Conservation (phyloP, 2,113 vertebrate genomes). For the Mus spicilegus region DNA sequence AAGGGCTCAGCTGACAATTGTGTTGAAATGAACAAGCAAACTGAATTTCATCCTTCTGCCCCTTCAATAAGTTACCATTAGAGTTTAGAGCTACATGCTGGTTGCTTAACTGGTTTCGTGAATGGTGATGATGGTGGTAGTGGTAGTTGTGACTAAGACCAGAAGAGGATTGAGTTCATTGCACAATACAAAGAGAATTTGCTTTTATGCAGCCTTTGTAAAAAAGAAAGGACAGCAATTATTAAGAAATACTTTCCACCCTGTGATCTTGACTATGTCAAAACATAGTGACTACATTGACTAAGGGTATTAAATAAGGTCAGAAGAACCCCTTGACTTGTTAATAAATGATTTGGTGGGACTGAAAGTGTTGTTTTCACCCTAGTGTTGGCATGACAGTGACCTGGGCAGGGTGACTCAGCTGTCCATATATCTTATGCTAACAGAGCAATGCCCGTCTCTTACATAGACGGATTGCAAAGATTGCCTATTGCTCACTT, state of each 20-base stretch:
- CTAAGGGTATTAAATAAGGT: constrained; percentile 37
- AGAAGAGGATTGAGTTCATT: constrained; percentile 72
- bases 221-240: constrained; percentile 55
- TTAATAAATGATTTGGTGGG: constrained; percentile 43
- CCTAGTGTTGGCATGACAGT: background rate
- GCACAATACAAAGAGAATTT: constrained; percentile 20
- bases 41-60: constrained; percentile 72
- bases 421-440: background rate
- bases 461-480: background rate
- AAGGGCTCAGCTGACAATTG: constrained; percentile 85
- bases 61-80: constrained; percentile 64
- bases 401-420: background rate
- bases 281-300: constrained; percentile 10
- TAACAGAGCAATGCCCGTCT: background rate
- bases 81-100: constrained; percentile 43
- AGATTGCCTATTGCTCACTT: background rate
- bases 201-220: constrained; percentile 51
- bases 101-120: constrained; percentile 59
- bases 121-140: background rate
- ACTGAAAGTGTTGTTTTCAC: constrained; percentile 12
- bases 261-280: constrained; percentile 24
- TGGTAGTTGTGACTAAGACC: constrained; percentile 36
- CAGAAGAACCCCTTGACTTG: constrained; percentile 56
- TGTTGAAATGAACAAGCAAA: constrained; percentile 80
- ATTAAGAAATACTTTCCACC: constrained; percentile 54